Evolutionary conservation across 2,888 invertebrate genomes (phyloP).

Genomic region (Eupithecia inturbata): DNA sequence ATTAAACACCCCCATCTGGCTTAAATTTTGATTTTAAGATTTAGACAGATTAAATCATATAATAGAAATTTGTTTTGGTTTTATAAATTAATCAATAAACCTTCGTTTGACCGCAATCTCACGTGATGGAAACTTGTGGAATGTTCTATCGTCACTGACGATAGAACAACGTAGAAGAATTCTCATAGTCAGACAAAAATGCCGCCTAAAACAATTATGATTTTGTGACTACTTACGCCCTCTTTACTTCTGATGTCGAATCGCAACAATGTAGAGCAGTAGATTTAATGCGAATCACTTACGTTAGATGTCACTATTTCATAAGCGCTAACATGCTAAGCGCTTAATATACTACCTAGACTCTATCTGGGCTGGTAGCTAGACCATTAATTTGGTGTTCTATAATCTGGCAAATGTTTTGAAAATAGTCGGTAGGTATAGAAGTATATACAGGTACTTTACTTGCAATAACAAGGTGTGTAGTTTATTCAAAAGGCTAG

Average conservation of each 20-base stretch:
- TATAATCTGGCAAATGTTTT: background rate
- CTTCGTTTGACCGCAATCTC: too few relatives aligned
- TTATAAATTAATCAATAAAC: too few relatives aligned
- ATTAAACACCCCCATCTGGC: constrained; percentile 24
- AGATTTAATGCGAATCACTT: constrained; percentile 12
- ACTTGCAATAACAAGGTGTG: background rate
- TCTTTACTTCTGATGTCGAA: constrained; percentile 17
- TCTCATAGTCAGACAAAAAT: background rate
- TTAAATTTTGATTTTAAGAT: too few relatives aligned
- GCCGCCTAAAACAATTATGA: background rate
- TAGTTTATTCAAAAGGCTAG: background rate
- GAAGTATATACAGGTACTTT: background rate
- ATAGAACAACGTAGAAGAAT: background rate
- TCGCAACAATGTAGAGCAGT: background rate
- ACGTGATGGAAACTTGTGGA: too few relatives aligned
- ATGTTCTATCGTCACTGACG: too few relatives aligned
- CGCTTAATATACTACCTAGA: too few relatives aligned
- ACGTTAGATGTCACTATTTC: constrained; percentile 25
- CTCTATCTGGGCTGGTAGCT: background rate
- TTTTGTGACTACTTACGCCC: constrained; percentile 8
- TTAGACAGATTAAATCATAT: too few relatives aligned
- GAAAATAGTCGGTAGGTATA: background rate
- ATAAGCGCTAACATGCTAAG: too few relatives aligned
- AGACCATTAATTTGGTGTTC: too few relatives aligned
- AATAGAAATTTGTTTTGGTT: too few relatives aligned